Evolutionary conservation across 2,113 vertebrate species (phyloP).

Genomic region (Cephalopholis sonnerati): DNA sequence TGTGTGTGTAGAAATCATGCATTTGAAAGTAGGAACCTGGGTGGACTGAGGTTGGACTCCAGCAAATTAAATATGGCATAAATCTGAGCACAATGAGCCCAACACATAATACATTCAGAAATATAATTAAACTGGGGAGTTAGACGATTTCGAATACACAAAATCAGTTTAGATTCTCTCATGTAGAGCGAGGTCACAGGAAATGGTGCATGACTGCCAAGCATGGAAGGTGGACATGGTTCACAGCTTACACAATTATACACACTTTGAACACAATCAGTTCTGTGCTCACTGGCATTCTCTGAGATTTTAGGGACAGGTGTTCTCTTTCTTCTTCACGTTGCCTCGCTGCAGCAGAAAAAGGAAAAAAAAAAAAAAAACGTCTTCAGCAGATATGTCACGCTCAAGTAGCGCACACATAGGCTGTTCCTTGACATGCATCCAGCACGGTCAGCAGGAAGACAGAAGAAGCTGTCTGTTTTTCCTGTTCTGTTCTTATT

Average conservation of each 20-base stretch:
- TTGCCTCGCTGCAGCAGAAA: conserved; percentile 40
- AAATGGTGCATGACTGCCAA: conserved; percentile 51
- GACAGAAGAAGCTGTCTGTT: conserved; percentile 40
- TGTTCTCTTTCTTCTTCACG: conserved; percentile 48
- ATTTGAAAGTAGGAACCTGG: neutral
- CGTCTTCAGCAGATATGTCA: conserved; percentile 61
- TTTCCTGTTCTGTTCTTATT: conserved; percentile 34
- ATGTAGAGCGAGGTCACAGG: conserved; percentile 52
- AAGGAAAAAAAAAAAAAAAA: neutral
- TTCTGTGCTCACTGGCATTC: conserved; percentile 46
- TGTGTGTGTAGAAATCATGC: neutral
- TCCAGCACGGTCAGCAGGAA: conserved; percentile 54
- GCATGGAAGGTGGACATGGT: conserved; percentile 47
- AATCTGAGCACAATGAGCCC: neutral
- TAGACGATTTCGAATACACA: conserved; percentile 1
- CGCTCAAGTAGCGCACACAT: conserved; percentile 36
- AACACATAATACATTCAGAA: neutral
- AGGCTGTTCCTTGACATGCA: conserved; percentile 47
- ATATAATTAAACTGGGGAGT: neutral
- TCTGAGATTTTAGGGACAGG: conserved; percentile 44
- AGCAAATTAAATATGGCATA: neutral
- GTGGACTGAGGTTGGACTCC: neutral
- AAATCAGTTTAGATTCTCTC: neutral
- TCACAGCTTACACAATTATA: conserved; percentile 47
- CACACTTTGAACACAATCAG: conserved; percentile 49